Conservation (phyloP, 2,797 vertebrate genomes). For the Fratercula arctica region DNA sequence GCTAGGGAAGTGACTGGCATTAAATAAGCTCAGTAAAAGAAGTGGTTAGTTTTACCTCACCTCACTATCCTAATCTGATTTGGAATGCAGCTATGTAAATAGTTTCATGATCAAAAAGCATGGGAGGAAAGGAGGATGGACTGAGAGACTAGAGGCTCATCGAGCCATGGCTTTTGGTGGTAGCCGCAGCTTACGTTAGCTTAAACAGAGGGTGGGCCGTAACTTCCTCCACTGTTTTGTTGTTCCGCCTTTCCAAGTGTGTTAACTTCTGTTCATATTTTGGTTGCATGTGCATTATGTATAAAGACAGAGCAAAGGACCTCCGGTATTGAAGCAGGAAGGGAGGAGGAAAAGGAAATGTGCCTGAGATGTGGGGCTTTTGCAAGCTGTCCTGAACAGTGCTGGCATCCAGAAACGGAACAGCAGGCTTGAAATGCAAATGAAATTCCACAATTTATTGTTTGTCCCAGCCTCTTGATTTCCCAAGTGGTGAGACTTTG, state of each 20-base stretch:
- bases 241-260: neutral
- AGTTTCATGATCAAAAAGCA: neutral
- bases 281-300: neutral
- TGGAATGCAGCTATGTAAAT: neutral
- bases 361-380: neutral
- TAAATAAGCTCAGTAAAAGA: neutral
- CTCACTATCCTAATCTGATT: neutral
- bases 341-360: neutral
- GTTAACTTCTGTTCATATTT: neutral
- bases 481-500: neutral
- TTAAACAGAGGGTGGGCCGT: neutral
- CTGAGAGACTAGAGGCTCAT: neutral
- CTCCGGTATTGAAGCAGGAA: neutral
- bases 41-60: neutral
- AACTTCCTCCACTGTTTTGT: neutral
- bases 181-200: neutral
- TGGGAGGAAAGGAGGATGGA: neutral
- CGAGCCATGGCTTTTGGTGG: neutral
- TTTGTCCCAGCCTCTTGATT: neutral
- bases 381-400: neutral
- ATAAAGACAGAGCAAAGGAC: neutral
- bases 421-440: neutral
- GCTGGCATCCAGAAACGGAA: neutral
- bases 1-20: neutral
- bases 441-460: neutral